These are phyloP conservation scores for Drosophila watanabei DNA, from an alignment of 1,140 invertebrate genomes.

Conservation along the genomic window DNA sequence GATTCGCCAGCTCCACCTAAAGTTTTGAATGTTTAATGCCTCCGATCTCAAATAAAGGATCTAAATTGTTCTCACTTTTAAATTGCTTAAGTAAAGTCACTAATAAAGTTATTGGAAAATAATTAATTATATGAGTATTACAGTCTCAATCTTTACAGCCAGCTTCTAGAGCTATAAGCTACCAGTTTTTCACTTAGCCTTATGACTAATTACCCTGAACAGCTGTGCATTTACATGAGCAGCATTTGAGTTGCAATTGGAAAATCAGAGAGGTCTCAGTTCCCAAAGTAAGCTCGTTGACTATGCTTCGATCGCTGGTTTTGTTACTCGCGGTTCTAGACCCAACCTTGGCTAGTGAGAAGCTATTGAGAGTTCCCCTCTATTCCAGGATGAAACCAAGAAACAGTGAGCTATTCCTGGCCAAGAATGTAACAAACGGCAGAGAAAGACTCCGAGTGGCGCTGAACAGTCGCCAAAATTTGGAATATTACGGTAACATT, in stretches of 20 bases:
- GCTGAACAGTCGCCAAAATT: constrained; percentile 37
- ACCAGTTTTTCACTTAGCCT: background rate
- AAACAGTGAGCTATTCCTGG: constrained; percentile 9
- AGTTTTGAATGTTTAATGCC: background rate
- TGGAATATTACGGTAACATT: constrained; percentile 90
- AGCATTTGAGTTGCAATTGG: background rate
- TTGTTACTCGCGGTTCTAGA: constrained; percentile 1
- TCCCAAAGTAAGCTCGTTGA: constrained; percentile 1
- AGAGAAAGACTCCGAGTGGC: constrained; percentile 10
- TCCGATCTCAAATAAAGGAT: constrained; percentile 28
- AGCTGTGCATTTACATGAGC: constrained; percentile 33
- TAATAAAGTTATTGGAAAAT: background rate
- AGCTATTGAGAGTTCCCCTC: constrained; percentile 28
- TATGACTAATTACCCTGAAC: constrained; percentile 31
- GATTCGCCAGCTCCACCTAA: constrained; percentile 27
- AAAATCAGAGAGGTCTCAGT: constrained; percentile 27
- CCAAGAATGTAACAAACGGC: background rate
- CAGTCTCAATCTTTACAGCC: background rate
- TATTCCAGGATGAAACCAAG: background rate
- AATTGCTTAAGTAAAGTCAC: background rate
- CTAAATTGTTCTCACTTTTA: background rate
- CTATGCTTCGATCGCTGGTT: constrained; percentile 36
- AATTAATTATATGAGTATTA: background rate
- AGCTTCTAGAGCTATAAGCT: background rate
- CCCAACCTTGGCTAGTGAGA: background rate